phyloP scores from a whole-genome alignment of 2,888 invertebrate genomes.

The Macrophya annulata region DNA sequence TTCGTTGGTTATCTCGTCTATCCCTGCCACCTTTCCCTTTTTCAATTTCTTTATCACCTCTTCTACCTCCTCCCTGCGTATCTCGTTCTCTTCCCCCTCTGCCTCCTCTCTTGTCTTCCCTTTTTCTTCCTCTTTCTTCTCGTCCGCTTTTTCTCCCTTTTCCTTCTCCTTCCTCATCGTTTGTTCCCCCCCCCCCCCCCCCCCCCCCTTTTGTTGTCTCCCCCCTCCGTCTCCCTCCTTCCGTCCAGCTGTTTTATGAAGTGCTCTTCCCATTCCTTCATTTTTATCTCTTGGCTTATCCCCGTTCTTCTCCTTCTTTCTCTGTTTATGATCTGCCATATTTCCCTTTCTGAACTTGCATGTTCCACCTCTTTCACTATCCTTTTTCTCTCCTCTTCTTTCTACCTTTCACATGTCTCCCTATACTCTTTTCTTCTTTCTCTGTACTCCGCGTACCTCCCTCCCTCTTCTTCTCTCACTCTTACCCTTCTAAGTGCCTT shows the following conservation, averaged over 20 bases:
- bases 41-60: not conserved
- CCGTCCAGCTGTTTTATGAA: no score
- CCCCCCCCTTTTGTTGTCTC: not conserved
- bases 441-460: not conserved
- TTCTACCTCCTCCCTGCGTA: not conserved
- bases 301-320: not conserved
- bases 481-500: constrained; percentile 29
- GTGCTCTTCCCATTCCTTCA: no score
- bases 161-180: not conserved
- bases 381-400: not conserved
- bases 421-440: not conserved
- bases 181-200: no score
- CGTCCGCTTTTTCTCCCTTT: constrained; percentile 24
- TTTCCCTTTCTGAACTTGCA: not conserved
- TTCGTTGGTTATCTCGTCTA: not conserved
- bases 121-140: not conserved
- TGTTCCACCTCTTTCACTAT: not conserved
- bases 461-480: not conserved
- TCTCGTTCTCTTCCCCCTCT: not conserved
- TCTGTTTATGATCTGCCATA: constrained; percentile 24
- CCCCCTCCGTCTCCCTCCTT: no score
- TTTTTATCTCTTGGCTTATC: no score
- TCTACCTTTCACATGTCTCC: not conserved
- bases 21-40: not conserved
- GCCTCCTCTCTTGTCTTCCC: not conserved